Conservation (phyloP, 1,140 invertebrate genomes). For the Aphidius ervi region DNA sequence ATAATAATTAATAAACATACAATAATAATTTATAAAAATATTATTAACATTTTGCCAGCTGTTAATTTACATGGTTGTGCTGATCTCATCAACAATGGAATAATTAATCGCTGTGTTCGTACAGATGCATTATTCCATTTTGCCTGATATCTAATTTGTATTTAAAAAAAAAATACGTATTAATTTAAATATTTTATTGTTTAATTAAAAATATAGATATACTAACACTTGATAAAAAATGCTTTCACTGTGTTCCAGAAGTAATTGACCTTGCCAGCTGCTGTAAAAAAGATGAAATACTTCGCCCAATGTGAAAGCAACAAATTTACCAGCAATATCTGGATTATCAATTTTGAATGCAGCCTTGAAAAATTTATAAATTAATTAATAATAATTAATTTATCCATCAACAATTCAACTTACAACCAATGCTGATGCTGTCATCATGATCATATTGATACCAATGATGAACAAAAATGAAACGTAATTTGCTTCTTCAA, state of each 20-base stretch:
- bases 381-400: neutral
- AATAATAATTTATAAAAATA: too few species aligned
- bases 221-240: slow-evolving; percentile 12
- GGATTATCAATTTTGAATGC: slow-evolving; percentile 20
- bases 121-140: slow-evolving; percentile 17
- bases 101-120: slow-evolving; percentile 21
- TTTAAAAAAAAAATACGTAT: too few species aligned
- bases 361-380: neutral
- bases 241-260: slow-evolving; percentile 17
- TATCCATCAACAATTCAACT: slow-evolving; percentile 3
- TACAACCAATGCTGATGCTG: slow-evolving; percentile 17
- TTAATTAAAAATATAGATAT: neutral
- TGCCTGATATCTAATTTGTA: slow-evolving; percentile 6
- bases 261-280: slow-evolving; percentile 21
- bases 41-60: slow-evolving; percentile 18
- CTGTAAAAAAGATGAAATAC: slow-evolving; percentile 21
- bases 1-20: too few species aligned
- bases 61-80: slow-evolving; percentile 18
- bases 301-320: slow-evolving; percentile 17
- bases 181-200: neutral
- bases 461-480: slow-evolving; percentile 17
- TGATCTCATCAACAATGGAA: slow-evolving; percentile 24
- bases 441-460: slow-evolving; percentile 22
- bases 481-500: slow-evolving; percentile 20
- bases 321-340: slow-evolving; percentile 17